Evolutionary conservation across 2,113 vertebrate genomes (phyloP).

Genomic region (Tapirus terrestris): DNA sequence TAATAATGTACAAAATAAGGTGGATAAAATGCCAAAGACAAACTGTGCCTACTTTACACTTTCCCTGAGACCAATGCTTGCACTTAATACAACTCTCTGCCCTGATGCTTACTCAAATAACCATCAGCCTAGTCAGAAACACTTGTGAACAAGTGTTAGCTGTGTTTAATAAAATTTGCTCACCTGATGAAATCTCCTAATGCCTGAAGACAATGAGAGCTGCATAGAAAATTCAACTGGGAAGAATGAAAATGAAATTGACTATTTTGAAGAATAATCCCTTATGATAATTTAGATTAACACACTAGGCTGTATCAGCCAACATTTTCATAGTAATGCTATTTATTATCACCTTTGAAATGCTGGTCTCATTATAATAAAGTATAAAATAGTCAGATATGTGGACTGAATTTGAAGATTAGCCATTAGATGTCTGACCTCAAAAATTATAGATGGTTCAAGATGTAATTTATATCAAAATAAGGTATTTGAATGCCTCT

Average conservation of each 20-base stretch:
- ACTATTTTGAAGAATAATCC: slow-evolving; percentile 59
- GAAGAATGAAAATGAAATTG: slow-evolving; percentile 36
- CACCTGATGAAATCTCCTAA: slow-evolving; percentile 52
- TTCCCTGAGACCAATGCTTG: background rate
- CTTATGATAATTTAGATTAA: background rate
- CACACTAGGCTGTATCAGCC: background rate
- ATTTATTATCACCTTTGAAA: slow-evolving; percentile 34
- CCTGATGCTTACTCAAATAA: slow-evolving; percentile 57
- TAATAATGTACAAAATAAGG: background rate
- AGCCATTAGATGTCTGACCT: background rate
- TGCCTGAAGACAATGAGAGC: slow-evolving; percentile 40
- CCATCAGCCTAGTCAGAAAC: slow-evolving; percentile 35
- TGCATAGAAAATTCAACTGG: background rate
- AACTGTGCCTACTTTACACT: background rate
- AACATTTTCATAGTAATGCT: background rate
- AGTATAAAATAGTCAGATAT: background rate
- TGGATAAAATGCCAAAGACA: background rate
- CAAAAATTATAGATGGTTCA: background rate
- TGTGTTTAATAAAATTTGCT: slow-evolving; percentile 12
- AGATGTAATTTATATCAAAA: background rate
- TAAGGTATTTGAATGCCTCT: background rate
- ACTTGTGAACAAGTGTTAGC: slow-evolving; percentile 54
- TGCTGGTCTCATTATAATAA: background rate
- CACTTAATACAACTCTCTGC: background rate
- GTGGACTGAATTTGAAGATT: background rate